Evolutionary conservation across 2,888 invertebrate species (phyloP), one percentile per base, ranked within the genome.

Genomic region (Plemyria rubiginata): DNA sequence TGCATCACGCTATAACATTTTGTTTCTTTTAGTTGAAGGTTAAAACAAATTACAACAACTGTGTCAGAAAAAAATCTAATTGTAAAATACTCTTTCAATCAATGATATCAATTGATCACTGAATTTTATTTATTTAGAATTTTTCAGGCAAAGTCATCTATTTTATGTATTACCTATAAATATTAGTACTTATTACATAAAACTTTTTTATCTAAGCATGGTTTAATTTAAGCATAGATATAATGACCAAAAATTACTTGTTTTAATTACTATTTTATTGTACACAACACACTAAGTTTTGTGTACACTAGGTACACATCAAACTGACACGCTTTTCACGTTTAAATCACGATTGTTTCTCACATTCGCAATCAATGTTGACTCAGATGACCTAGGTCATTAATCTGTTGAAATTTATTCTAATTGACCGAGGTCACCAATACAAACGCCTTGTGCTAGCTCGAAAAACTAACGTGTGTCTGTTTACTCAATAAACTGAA

Each of bases 401-500:
- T 28, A 43, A 43, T n/a, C 32, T 29, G 29, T 13, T 32, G n/a
- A 28, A 48, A 48, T 53, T 29, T 32, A 41, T 12, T 32, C 28
- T 15, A n/a, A 13, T 50, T 36, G 55, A 40, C 40, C 45, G 51
- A 54, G 43, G 45, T 60, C 38, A 55, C 40, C 60, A 49, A 36
- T 45, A 32, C 45, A 45, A 15, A 2, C 15, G n/a, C 43, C 43
- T 16, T 16, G n/a, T 29, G 29, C 11, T 38, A 38, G 12, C 5
- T 51, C 9, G 12, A 51, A 41, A 32, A 38, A 9, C 11, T 9
- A 38, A 38, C 60, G 55, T 56, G 54, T 66, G 61, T 67, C 49
- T 66, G 62, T 70, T 66, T 66, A 66, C 56, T 70, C 53, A 72
- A 70, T 73, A 73, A 74, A 74, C 29, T 66, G 43, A 57, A 67